phyloP scores from a whole-genome alignment of 2,888 invertebrate species.

The Cyaniris semiargus region DNA sequence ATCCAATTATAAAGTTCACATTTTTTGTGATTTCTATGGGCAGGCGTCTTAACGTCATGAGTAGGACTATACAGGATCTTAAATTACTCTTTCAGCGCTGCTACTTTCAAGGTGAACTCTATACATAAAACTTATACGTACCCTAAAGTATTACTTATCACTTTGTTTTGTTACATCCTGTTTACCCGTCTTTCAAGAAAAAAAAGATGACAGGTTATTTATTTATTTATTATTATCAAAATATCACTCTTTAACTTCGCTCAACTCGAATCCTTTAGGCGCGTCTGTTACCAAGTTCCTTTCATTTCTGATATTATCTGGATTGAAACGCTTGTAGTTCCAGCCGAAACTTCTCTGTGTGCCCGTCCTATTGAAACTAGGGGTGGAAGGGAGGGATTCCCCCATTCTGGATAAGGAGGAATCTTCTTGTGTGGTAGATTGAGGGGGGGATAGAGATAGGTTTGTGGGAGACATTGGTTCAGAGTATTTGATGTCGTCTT shows the following conservation, averaged over 20 bases:
- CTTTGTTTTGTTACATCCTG: too few species aligned
- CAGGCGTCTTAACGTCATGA: too few species aligned
- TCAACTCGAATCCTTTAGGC: constrained; percentile 39
- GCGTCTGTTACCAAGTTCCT: constrained; percentile 30
- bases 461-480: constrained; percentile 52
- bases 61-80: too few species aligned
- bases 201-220: not conserved
- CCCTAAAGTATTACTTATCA: too few species aligned
- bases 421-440: constrained; percentile 55
- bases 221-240: not conserved
- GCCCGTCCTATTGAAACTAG: constrained; percentile 52
- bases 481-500: constrained; percentile 63
- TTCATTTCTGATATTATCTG: constrained; percentile 46
- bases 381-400: constrained; percentile 58
- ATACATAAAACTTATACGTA: too few species aligned
- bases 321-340: constrained; percentile 61
- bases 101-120: too few species aligned
- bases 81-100: too few species aligned
- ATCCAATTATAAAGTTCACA: too few species aligned
- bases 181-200: not conserved
- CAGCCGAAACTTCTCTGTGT: constrained; percentile 68
- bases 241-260: constrained; percentile 32
- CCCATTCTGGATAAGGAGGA: constrained; percentile 49
- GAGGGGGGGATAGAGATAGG: constrained; percentile 48
- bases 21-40: too few species aligned